These are phyloP conservation scores for Ennomos quercinarius DNA, from an alignment of 2,888 invertebrate species.

Conservation along the genomic window DNA sequence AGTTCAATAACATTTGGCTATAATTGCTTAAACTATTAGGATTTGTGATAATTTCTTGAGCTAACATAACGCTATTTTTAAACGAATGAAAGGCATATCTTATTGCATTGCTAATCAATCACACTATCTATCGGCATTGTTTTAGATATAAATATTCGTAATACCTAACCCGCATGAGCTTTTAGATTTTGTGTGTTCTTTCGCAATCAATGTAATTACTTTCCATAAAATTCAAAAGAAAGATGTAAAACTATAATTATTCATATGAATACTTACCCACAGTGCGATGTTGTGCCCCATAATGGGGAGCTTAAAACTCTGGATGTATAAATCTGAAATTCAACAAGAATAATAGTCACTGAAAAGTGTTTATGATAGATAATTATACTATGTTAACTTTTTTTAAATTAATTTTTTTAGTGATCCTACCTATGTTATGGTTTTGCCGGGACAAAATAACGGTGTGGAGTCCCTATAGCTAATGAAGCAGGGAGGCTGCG, in stretches of 20 bases:
- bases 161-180: too few species aligned
- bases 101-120: background rate
- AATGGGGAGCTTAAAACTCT: constrained; percentile 61
- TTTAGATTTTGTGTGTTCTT: background rate
- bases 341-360: constrained; percentile 19
- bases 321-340: constrained; percentile 51
- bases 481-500: constrained; percentile 52
- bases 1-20: constrained; percentile 33
- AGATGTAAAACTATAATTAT: background rate
- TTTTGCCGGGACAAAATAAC: constrained; percentile 35
- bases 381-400: background rate
- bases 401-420: background rate
- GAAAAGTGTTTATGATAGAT: background rate
- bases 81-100: background rate
- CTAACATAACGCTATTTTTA: too few species aligned
- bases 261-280: constrained; percentile 64
- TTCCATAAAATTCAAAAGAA: background rate
- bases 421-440: constrained; percentile 43
- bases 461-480: constrained; percentile 45
- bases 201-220: constrained; percentile 1
- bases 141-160: too few species aligned
- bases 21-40: constrained; percentile 13
- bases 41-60: constrained; percentile 13
- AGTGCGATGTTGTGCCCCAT: constrained; percentile 69
- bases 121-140: too few species aligned